Evolutionary conservation across 92 coral and sea anemone genomes (phyloP), one percentile per base, ranked within the genome.

Genomic region (Phenganax subtilis): DNA sequence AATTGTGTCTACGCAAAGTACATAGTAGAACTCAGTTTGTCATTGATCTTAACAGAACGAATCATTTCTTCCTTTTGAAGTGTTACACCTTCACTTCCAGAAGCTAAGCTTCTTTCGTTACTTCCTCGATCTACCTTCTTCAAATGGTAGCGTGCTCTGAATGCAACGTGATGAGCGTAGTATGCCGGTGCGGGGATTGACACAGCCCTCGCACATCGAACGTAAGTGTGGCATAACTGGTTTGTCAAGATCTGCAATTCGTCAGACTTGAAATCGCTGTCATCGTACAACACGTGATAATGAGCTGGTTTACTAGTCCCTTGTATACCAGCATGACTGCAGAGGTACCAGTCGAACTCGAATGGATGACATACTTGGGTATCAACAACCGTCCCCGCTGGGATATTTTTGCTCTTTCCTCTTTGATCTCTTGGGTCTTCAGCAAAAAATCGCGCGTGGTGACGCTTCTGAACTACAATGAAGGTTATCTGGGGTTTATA

Each of bases 301-400:
- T 93, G 97, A 12, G 97, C 87, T 11, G 97, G 97, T 3, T 96
- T 92, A 69, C 96, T 93, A 71, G 97, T 93, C 37, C 97, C 97
- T 96, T 93, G 97, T 27, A 93, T 93, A 7, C 97, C 96, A 12
- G 87, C 89, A 81, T 93, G 97, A 29, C 97, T 93, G 76, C 96
- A 93, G 54, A 93, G 92, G 54, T 93, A 93, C 77, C 92, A 93
- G 78, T 93, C 97, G 62, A 93, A 93, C 88, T 93, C 97, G 30
- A 70, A 82, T 16, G 97, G 97, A 54, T 93, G 97, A 0, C 92
- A 88, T 29, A 93, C 89, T 27, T 92, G 93, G 25, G 30, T 59
- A 59, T 93, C 97, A 9, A 93, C 97, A 20, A 89, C 90, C 7
- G 97, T 93, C 0, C 97, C 97, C 12, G 97, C 91, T 15, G 97